Evolutionary conservation across 1,140 invertebrate genomes (phyloP).

Genomic region (Psilanteris sp.): DNA sequence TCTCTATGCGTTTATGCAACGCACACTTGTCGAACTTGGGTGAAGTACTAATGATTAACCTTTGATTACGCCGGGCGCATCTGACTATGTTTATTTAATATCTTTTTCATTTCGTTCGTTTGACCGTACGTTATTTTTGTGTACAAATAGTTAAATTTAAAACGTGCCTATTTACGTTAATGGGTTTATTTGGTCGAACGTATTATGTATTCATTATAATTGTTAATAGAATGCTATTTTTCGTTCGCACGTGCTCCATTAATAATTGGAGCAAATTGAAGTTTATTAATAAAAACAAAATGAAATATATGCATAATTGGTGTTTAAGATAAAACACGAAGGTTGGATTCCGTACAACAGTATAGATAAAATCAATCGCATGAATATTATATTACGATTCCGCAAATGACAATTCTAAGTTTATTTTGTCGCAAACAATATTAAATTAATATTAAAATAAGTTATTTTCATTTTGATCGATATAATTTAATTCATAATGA

Average conservation of each 20-base stretch:
- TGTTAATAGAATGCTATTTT: neutral
- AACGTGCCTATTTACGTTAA: constrained; percentile 1
- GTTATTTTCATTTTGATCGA: too few relatives aligned
- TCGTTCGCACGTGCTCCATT: neutral
- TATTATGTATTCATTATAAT: neutral
- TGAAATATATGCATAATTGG: neutral
- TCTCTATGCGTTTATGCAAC: too few relatives aligned
- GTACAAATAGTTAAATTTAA: too few relatives aligned
- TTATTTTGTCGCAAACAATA: too few relatives aligned
- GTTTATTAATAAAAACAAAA: neutral
- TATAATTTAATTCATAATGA: too few relatives aligned
- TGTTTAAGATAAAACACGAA: neutral
- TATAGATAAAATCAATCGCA: neutral
- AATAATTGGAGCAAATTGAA: neutral
- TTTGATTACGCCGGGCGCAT: neutral
- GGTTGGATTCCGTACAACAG: neutral
- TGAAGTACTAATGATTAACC: neutral
- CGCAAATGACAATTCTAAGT: too few relatives aligned
- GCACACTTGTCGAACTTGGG: too few relatives aligned
- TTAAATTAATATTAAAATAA: too few relatives aligned
- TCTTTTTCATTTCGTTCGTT: too few relatives aligned
- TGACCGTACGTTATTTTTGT: too few relatives aligned
- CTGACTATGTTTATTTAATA: too few relatives aligned
- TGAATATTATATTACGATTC: neutral
- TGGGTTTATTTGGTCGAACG: neutral